Evolutionary conservation across 2,888 invertebrate species (phyloP).

Genomic region (Empis stercorea): DNA sequence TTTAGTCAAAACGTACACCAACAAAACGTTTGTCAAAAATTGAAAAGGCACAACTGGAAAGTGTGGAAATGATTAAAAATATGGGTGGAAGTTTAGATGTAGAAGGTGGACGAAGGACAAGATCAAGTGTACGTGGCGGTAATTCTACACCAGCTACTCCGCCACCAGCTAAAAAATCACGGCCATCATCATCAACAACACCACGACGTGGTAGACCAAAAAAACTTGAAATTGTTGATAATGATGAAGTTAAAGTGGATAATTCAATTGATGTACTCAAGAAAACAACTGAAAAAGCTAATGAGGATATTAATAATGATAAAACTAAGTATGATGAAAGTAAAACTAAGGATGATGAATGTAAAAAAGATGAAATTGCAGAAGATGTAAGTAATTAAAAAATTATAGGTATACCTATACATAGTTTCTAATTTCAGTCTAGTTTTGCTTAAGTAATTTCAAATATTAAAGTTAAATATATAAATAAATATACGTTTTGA

Average conservation of each 20-base stretch:
- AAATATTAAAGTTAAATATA: no score
- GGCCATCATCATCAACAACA: conserved; percentile 21
- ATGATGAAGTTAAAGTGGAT: conserved; percentile 13
- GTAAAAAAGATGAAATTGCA: neutral
- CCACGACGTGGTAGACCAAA: conserved; percentile 28
- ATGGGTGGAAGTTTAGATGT: conserved; percentile 33
- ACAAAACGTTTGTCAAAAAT: conserved; percentile 21
- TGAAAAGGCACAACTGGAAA: conserved; percentile 34
- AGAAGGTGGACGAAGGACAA: conserved; percentile 32
- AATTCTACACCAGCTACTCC: conserved; percentile 27
- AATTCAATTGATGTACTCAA: no score
- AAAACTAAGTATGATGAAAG: no score
- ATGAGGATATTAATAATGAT: no score
- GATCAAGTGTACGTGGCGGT: conserved; percentile 32
- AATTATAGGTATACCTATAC: no score
- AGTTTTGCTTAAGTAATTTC: no score
- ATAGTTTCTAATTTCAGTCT: no score
- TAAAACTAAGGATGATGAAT: neutral
- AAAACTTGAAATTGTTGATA: conserved; percentile 20
- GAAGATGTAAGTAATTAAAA: neutral
- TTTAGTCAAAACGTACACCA: neutral
- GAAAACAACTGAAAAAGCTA: neutral
- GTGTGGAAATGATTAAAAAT: conserved; percentile 32
- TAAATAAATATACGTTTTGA: no score
- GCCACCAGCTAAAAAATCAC: conserved; percentile 30